These are phyloP conservation scores for Phragmatobia fuliginosa DNA, from an alignment of 2,888 invertebrate species.

Conservation along the genomic window DNA sequence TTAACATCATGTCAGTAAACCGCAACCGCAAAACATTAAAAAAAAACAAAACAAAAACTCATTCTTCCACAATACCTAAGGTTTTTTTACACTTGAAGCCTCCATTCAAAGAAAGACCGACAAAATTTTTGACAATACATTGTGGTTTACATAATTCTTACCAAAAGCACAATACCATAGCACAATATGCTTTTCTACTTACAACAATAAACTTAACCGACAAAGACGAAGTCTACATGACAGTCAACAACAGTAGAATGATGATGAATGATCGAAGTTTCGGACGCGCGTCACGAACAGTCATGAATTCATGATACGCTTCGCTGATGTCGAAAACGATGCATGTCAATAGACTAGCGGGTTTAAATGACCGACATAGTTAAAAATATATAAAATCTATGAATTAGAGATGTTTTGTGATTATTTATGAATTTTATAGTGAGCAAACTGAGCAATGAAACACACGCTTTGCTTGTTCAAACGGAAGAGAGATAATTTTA, in stretches of 20 bases:
- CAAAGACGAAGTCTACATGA: constrained; percentile 22
- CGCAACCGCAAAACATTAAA: background rate
- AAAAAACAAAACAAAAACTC: background rate
- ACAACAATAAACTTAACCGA: constrained; percentile 6
- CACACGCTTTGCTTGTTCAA: no score
- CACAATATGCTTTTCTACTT: background rate
- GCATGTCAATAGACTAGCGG: constrained; percentile 17
- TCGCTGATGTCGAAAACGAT: constrained; percentile 56
- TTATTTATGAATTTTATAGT: no score
- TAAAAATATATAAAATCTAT: background rate
- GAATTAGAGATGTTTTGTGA: background rate
- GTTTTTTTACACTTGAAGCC: background rate
- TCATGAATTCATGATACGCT: constrained; percentile 43
- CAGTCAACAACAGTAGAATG: constrained; percentile 22
- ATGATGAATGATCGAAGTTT: constrained; percentile 29
- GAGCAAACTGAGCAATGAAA: no score
- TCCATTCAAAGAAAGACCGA: background rate
- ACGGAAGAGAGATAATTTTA: no score
- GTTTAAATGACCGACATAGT: constrained; percentile 3
- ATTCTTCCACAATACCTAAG: background rate
- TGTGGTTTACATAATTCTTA: background rate
- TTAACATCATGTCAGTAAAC: background rate
- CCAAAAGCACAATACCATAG: background rate
- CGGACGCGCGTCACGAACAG: constrained; percentile 29
- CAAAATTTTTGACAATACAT: background rate